Evolutionary conservation across 2,888 invertebrate genomes (phyloP), one percentile per base, ranked within the genome.

Genomic region (Melanargia galathea): DNA sequence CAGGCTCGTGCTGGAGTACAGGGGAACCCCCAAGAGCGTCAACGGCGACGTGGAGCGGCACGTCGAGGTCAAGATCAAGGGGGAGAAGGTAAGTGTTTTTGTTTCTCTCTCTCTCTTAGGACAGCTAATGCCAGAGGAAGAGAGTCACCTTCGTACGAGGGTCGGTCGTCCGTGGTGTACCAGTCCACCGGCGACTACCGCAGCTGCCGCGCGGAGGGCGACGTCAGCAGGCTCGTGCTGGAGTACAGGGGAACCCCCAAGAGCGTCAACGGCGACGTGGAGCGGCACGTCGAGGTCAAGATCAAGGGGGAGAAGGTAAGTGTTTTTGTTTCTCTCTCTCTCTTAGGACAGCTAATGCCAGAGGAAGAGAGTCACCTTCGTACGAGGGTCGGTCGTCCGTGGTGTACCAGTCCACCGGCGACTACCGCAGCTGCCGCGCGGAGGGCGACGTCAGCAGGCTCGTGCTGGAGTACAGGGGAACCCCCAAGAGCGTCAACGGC

Each of bases 271-370:
- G 75, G 76, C 0, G 69, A 64, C 1, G 40, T 75, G 13, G 73
- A 80, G 48, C 77, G 82, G 63, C 66, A 74, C 13, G 81, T 81
- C 4, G 77, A 81, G 10, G 73, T 83, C 0, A 76, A 76, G 22
- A 71, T 85, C 7, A 72, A 73, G 60, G 87, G 87, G 0, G 78
- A 75, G n/a, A 80, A 83, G 73, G 87, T 87, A 16, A 74, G 70
- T 35, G 13, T 13, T 35, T 2, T 35, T 13, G 13, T 35, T 35
- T 8, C 2, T 35, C 26, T 26, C 6, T 26, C 26, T 26, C 3
- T 26, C 3, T 16, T 26, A 75, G 70, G 26, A 26, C 6, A 26
- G 26, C 26, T 26, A 26, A 26, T 26, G 26, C 16, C 16, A 16
- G 16, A 40, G 16, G 0, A 0, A 4, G 18, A 40, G 38, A n/a